Percentiles rank a stretch among this genome's conserved stretches.
These are phyloP conservation scores for Baccha elongata DNA, from an alignment of 2,888 invertebrate species.

Conservation along the genomic window DNA sequence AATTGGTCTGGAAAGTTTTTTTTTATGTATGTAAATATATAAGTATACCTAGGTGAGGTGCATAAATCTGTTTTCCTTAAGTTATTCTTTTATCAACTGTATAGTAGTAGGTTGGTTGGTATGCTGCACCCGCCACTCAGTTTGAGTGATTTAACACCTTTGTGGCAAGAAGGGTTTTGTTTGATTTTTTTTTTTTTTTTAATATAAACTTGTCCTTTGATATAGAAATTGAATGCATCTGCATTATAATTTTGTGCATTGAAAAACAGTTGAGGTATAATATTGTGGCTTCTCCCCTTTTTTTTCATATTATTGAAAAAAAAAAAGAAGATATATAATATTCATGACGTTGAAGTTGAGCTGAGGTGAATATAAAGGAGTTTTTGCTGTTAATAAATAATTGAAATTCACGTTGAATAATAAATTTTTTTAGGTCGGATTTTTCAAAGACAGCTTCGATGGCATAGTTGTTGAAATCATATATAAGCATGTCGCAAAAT, in stretches of 20 bases:
- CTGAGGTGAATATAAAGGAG: conserved; percentile 44
- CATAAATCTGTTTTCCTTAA: not conserved
- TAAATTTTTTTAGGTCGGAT: conserved; percentile 6
- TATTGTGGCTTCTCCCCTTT: conserved; percentile 19
- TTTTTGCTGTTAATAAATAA: conserved; percentile 18
- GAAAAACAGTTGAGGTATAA: conserved; percentile 24
- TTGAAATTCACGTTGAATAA: conserved; percentile 45
- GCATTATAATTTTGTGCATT: conserved; percentile 41
- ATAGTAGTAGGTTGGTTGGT: not conserved
- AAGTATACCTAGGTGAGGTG: not conserved
- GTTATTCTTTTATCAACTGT: conserved; percentile 15
- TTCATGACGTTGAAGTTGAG: conserved; percentile 34
- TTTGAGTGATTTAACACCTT: conserved; percentile 69
- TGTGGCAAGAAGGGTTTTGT: conserved; percentile 21
- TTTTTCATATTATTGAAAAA: conserved; percentile 40
- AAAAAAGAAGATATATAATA: conserved; percentile 26
- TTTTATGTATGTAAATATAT: not conserved
- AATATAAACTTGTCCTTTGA: conserved; percentile 23
- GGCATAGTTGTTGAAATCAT: not conserved
- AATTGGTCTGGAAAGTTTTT: conserved; percentile 68
- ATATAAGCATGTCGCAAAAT: no score
- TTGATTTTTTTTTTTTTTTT: conserved; percentile 1
- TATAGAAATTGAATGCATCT: conserved; percentile 52
- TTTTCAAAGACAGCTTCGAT: conserved; percentile 9
- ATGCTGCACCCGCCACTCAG: conserved; percentile 26